Percentiles rank a stretch among this genome's conserved stretches.
phyloP scores from a whole-genome alignment of 2,888 invertebrate genomes.

The Corbicula japonica region DNA sequence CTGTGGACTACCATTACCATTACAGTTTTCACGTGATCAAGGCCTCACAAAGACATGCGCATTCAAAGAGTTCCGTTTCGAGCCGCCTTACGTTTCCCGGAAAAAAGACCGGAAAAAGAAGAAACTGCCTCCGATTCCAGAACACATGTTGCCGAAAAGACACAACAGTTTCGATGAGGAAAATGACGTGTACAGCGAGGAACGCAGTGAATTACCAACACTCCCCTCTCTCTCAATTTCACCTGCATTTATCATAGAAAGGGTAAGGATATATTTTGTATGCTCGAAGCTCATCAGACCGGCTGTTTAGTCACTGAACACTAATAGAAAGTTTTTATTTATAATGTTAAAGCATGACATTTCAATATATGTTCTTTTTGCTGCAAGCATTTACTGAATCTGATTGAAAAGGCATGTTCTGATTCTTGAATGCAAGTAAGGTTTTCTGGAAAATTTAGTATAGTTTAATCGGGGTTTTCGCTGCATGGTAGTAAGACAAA shows the following conservation, averaged over 20 bases:
- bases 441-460: no score
- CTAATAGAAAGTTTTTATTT: no score
- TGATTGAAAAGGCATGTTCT: no score
- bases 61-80: constrained; percentile 67
- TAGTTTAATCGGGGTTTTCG: no score
- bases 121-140: constrained; percentile 62
- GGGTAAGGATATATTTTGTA: no score
- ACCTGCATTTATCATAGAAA: constrained; percentile 58
- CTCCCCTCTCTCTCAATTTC: constrained; percentile 56
- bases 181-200: constrained; percentile 13
- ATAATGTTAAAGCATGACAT: background rate
- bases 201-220: constrained; percentile 35
- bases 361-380: background rate
- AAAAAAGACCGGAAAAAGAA: constrained; percentile 46
- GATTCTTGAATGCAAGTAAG: no score
- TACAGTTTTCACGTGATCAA: constrained; percentile 61
- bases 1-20: constrained; percentile 55
- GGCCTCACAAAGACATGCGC: constrained; percentile 57
- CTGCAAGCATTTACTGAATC: no score
- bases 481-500: no score
- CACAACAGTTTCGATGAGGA: constrained; percentile 63
- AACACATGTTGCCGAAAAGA: constrained; percentile 58
- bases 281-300: no score
- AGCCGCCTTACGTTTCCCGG: constrained; percentile 58
- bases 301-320: no score